Evolutionary conservation across 2,113 vertebrate species (phyloP).

Genomic region (Oenanthe melanoleuca): DNA sequence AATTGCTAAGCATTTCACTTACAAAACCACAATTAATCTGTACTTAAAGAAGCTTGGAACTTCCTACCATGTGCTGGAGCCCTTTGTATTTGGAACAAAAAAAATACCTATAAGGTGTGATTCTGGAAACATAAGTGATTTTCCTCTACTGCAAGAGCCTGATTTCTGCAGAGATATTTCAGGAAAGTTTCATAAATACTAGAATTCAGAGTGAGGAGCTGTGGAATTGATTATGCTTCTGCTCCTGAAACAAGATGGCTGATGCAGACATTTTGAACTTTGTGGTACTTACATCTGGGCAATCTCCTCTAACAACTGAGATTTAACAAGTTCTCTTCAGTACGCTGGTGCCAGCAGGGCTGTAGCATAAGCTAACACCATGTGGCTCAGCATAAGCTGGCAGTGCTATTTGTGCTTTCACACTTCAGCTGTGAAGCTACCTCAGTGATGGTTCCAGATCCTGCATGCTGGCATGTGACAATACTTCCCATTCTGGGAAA

Average conservation of each 20-base stretch:
- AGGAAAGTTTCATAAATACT: background rate
- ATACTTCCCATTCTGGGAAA: background rate
- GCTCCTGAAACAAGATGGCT: background rate
- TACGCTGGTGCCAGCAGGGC: background rate
- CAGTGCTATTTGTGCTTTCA: slow-evolving; percentile 36
- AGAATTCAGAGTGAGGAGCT: background rate
- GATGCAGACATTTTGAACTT: background rate
- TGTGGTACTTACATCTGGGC: background rate
- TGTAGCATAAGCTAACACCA: slow-evolving; percentile 1
- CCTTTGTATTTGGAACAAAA: background rate
- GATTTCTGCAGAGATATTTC: background rate
- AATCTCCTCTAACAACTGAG: background rate
- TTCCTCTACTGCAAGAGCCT: background rate
- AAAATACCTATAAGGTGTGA: background rate
- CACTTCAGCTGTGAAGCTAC: slow-evolving; percentile 9
- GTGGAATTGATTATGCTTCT: background rate
- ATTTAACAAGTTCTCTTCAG: background rate
- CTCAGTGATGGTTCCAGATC: background rate
- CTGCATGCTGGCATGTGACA: background rate
- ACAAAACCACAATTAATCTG: background rate
- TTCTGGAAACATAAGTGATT: background rate
- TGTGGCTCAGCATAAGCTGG: slow-evolving; percentile 2
- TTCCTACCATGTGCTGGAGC: background rate
- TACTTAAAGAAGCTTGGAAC: background rate
- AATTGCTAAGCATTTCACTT: background rate